Evolutionary conservation across 92 coral and sea anemone species (phyloP), one percentile per base, ranked within the genome.

Genomic region (Desmophyllum pertusum): DNA sequence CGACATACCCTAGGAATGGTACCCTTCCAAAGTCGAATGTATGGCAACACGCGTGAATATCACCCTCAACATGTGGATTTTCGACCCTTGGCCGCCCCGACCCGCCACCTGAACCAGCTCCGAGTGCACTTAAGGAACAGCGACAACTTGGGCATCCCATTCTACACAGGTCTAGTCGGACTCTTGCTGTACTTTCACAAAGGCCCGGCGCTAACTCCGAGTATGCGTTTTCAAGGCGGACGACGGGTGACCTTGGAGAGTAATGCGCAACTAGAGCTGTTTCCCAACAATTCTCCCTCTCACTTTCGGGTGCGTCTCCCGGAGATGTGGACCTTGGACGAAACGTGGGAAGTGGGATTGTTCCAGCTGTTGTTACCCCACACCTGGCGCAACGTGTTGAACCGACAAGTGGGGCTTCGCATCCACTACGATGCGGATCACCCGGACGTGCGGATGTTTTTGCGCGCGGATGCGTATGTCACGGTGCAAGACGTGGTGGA

Each of bases 1-100:
- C 77, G 41, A 21, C 77, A 73, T 37, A 45, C 52, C 29, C 14
- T 70, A 73, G 71, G n/a, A n/a, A n/a, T n/a, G n/a, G n/a, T n/a
- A n/a, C n/a, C n/a, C n/a, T n/a, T n/a, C n/a, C n/a, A n/a, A n/a
- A n/a, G n/a, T n/a, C n/a, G n/a, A n/a, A n/a, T n/a, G n/a, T n/a
- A n/a, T n/a, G n/a, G 72, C 5, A 19, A 33, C 2, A 35, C 72
- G 4, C 33, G 72, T 21, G n/a, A 66, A 13, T 4, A 68, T 11
- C 46, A 36, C 23, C 73, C 46, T 2, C 6, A 2, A 7, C 73
- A 68, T 19, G 1, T 68, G 27, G 46, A 68, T 37, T 37, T 68
- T 6, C 73, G 46, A 17, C 45, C 73, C 25, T 18, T 37, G 45
- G 43, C 73, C 10, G 71, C 50, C 31, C 50, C 50, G 11, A 39